Base-by-base conservation (phyloP, 1,140 invertebrate species). In the Drosophila miranda region DNA sequence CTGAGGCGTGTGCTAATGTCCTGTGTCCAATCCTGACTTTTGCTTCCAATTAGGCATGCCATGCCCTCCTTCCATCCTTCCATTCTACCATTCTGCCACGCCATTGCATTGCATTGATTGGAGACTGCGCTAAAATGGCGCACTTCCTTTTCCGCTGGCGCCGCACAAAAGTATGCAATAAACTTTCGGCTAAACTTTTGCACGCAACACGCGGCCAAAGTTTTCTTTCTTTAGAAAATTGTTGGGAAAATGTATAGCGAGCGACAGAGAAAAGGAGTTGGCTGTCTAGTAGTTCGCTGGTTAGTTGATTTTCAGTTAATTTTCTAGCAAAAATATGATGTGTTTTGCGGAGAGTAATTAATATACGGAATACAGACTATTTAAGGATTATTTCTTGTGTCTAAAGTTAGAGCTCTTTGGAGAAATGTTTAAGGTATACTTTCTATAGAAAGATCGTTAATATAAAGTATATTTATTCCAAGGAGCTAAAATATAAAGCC, bases 21-120 rank as follows among this genome's bases (percentile, higher is more conserved):
- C 77, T 64, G 66, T 57, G 41, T 55, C 48, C 64, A 46, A 44
- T 45, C 48, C 49, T 55, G 71, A 67, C 71, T 74, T 66, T 74
- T 73, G 69, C 60, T 60, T 74, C 81, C 80, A 84, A 84, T 84
- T 84, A 84, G 81, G 64, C 46, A 62, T 66, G 54, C 53, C 51
- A 63, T 52, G 46, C 30, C 28, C 30, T 42, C 38, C 28, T 28
- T 6, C 26, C 14, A 6, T 14, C 26, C 30, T 16, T 16, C 16
- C 16, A 16, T 16, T 41, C 26, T 30, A 44, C 38, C 46, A n/a
- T 8, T 14, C 38, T 13, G 26, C 52, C 51, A 45, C 57, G 42
- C 52, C n/a, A 49, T 53, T 51, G 61, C n/a, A 49, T 53, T 51
- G 61, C 71, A 76, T 66, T 84, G 81, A 86, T 77, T 80, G 59